Conservation (phyloP, 2,888 invertebrate species). For the Phyllotreta striolata region DNA sequence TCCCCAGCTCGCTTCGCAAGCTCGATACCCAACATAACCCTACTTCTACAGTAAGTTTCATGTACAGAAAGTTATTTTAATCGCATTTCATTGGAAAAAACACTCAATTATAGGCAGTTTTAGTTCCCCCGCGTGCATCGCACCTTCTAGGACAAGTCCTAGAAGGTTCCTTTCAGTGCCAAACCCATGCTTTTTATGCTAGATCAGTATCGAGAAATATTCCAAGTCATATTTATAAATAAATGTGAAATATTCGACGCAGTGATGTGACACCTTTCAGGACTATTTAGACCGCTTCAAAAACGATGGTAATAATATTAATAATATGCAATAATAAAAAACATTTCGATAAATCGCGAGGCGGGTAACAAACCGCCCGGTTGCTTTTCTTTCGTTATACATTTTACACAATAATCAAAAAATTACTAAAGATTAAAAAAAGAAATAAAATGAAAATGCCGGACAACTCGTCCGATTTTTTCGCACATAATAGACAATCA, state of each 20-base stretch:
- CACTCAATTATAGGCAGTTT: no score
- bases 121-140: constrained; percentile 40
- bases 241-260: constrained; percentile 47
- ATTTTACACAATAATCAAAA: constrained; percentile 27
- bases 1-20: no score
- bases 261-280: constrained; percentile 56
- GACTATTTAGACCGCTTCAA: constrained; percentile 33
- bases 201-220: constrained; percentile 38
- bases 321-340: constrained; percentile 52
- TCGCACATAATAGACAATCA: no score
- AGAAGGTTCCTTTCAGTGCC: constrained; percentile 55
- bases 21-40: neutral
- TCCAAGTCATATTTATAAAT: constrained; percentile 12
- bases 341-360: constrained; percentile 51
- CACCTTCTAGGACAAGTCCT: no score
- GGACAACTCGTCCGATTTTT: constrained; percentile 37
- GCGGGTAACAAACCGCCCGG: constrained; percentile 36
- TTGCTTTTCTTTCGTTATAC: constrained; percentile 40
- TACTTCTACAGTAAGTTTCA: neutral
- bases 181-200: constrained; percentile 54
- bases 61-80: no score
- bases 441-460: constrained; percentile 39
- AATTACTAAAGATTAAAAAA: constrained; percentile 42
- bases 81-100: neutral
- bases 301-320: constrained; percentile 15